Evolutionary conservation across 2,113 vertebrate genomes (phyloP), one percentile per base, ranked within the genome.

Genomic region (Daphoenositta chrysoptera): DNA sequence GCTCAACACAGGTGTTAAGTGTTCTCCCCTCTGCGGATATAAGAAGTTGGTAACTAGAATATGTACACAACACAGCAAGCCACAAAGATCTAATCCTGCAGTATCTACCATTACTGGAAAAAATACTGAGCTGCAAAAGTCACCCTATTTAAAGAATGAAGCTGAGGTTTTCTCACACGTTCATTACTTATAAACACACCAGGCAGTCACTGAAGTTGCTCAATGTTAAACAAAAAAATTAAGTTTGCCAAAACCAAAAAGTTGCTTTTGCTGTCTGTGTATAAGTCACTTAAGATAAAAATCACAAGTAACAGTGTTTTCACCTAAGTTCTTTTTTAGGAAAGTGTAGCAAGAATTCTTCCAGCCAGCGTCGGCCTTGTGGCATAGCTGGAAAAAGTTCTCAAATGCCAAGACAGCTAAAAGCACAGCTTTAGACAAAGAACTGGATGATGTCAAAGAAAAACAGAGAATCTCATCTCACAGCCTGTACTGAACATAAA

Each of bases 401-500:
- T 63, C 50, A 53, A 87, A 79, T 42, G 90, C 91, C 91, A 94
- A 95, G 68, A 65, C 17, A 75, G 68, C 50, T 54, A 89, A 89
- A 92, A 81, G 56, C n/a, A 77, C 22, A 57, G 75, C 51, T 88
- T 48, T 68, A 40, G 42, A 89, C 0, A 1, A 83, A 48, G 42
- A 78, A 58, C 8, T 37, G 58, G 33, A 35, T 44, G 45, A 79
- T 35, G 57, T 28, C 82, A 79, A 85, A 64, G 70, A 66, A 89
- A 78, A 94, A 31, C 60, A 58, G 10, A 69, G 17, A 92, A n/a
- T 45, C 33, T 64, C 60, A 82, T 66, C 40, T 54, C 56, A 93
- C 39, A 33, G n/a, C 11, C n/a, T 40, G 35, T 4, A 63, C 50
- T 40, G 61, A 87, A 77, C 77, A 63, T 44, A 58, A 93, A 93